Conservation (phyloP, 2,113 vertebrate genomes). For the Oreochromis spilurus region DNA sequence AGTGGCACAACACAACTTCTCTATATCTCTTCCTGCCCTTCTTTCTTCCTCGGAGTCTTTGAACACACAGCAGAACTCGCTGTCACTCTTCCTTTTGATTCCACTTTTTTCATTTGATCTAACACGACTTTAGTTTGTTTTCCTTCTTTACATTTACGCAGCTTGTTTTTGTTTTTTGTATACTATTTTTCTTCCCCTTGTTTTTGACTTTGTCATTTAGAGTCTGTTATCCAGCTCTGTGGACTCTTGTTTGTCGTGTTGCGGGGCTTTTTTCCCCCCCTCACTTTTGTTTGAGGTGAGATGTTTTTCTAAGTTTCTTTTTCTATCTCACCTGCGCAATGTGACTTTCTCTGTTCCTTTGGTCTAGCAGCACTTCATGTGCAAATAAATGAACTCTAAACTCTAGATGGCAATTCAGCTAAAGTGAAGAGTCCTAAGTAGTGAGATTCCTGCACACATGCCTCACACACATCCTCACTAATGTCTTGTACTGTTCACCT, state of each 20-base stretch:
- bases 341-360: slow-evolving; percentile 4
- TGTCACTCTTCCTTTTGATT: slow-evolving; percentile 2
- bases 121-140: not conserved
- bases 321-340: not conserved
- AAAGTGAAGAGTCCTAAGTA: not conserved
- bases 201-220: slow-evolving; percentile 21
- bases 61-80: not conserved
- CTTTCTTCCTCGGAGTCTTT: not conserved
- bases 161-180: not conserved
- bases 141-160: slow-evolving; percentile 11
- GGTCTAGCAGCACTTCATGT: slow-evolving; percentile 1
- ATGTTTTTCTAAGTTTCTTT: not conserved
- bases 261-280: not conserved
- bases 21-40: not conserved
- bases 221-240: not conserved
- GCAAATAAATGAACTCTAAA: slow-evolving; percentile 16
- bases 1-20: not conserved
- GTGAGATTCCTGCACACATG: not conserved
- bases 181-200: not conserved
- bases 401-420: slow-evolving; percentile 3
- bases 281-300: not conserved
- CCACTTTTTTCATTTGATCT: not conserved
- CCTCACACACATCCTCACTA: not conserved
- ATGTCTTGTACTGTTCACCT: not conserved
- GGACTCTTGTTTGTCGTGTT: slow-evolving; percentile 13